Base-by-base conservation (phyloP, 2,113 vertebrate species). In the Tachysurus vachellii region DNA sequence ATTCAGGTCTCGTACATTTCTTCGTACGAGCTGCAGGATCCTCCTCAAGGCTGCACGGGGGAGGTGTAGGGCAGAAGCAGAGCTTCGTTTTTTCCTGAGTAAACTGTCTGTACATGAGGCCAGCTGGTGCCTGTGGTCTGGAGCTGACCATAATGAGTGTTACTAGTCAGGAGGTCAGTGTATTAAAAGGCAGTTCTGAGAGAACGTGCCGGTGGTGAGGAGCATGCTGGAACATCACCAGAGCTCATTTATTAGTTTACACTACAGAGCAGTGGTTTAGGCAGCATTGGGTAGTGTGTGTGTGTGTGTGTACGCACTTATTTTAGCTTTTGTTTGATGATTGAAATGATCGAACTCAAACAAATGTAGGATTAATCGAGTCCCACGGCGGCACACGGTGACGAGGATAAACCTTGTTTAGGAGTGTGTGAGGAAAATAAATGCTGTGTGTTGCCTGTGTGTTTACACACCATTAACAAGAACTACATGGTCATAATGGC, bases 61-160 rank as follows among this genome's bases (percentile, higher is more conserved):
- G 85, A 83, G 80, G 50, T 75, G 68, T 80, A 31, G 66, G 57
- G 73, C 84, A 28, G 66, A 80, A 80, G 28, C n/a, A 19, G 64
- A 76, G 85, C 59, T 76, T 56, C 82, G 19, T 90, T 86, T 86
- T 90, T 81, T 80, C 84, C 86, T 61, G 85, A 83, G 84, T 88
- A 88, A 86, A 88, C 84, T 47, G 84, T 85, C 73, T 88, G 81
- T 82, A 84, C 64, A 56, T 86, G 80, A 53, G 75, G 80, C 54
- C 84, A 80, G 84, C 86, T 88, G 87, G 81, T 66, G 85, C 85
- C 87, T 90, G 87, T 86, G 89, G 87, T 90, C 85, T 88, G 87
- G 73, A 61, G 68, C 85, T 77, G 82, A 90, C 84, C 89, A 84
- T 86, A 90, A 87, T 85, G 89, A 88, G 87, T 47, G 80, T 54